Conservation (phyloP, 2,113 vertebrate species). For the Tapirus terrestris region DNA sequence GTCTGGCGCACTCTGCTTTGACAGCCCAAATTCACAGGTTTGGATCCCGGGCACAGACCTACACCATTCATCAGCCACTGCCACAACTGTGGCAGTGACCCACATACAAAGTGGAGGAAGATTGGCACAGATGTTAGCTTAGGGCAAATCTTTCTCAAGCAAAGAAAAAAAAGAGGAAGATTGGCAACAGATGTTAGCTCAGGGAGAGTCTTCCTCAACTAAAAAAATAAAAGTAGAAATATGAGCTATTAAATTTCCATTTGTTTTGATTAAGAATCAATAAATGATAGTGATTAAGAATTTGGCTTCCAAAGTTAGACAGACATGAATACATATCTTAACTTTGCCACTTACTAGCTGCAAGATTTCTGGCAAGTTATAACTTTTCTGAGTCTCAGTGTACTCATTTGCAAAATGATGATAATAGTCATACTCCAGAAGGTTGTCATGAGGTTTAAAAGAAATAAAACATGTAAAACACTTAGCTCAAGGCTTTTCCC, state of each 20-base stretch:
- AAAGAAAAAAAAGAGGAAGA: too few relatives aligned
- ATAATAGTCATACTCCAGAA: slow-evolving; percentile 25
- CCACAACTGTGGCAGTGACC: too few relatives aligned
- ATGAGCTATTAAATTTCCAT: slow-evolving; percentile 15
- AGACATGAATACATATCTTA: neutral
- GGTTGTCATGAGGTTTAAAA: neutral
- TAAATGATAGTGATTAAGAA: neutral
- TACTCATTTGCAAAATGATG: slow-evolving; percentile 46
- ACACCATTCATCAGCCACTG: too few relatives aligned
- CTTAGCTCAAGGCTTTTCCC: neutral
- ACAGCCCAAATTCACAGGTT: too few relatives aligned
- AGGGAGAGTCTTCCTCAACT: too few relatives aligned
- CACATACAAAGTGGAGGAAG: too few relatives aligned
- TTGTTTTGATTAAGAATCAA: neutral
- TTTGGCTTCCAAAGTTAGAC: neutral
- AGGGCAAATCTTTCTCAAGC: too few relatives aligned
- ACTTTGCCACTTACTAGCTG: neutral
- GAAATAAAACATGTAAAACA: slow-evolving; percentile 44
- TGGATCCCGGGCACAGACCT: too few relatives aligned
- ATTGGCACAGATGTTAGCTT: too few relatives aligned
- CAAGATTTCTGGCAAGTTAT: neutral
- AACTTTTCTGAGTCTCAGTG: neutral
- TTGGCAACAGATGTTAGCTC: too few relatives aligned
- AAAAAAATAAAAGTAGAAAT: neutral
- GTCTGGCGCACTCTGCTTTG: too few relatives aligned